A percentile compares a stretch with the other conserved stretches of the same genome.
Evolutionary conservation across 64 coral and sea anemone genomes (phyloP).

Genomic region (Montipora capricornis): DNA sequence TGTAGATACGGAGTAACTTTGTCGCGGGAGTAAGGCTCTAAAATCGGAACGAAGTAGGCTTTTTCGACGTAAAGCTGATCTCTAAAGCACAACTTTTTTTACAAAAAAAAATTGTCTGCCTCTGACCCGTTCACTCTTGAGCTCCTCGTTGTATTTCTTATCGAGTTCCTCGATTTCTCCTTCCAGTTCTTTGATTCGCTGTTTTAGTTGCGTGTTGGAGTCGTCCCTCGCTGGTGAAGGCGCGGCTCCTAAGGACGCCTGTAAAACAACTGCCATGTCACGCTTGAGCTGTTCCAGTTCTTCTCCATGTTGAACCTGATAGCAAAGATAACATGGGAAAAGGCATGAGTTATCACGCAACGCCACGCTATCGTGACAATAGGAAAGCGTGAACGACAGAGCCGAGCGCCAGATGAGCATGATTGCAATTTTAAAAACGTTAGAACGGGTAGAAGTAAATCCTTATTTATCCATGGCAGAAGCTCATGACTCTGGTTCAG

Average conservation of each 20-base stretch:
- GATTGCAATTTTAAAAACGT: too few species aligned
- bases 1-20: too few species aligned
- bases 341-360: not conserved
- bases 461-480: too few species aligned
- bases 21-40: too few species aligned
- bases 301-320: slow-evolving; percentile 72
- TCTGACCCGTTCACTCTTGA: slow-evolving; percentile 79
- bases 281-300: slow-evolving; percentile 88
- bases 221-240: slow-evolving; percentile 69
- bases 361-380: not conserved
- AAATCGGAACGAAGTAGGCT: too few species aligned
- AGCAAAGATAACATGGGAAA: not conserved
- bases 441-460: too few species aligned
- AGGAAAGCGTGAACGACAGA: too few species aligned
- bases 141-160: slow-evolving; percentile 89
- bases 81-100: not conserved
- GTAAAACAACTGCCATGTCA: slow-evolving; percentile 88
- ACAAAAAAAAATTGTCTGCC: not conserved
- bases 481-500: too few species aligned
- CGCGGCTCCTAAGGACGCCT: slow-evolving; percentile 76
- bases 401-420: too few species aligned
- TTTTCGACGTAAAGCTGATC: not conserved
- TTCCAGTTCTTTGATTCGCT: slow-evolving; percentile 73
- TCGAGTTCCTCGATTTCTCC: slow-evolving; percentile 80
- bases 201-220: slow-evolving; percentile 66